Evolutionary conservation across 1,140 invertebrate genomes (phyloP).

Genomic region (Drosophila novamexicana): DNA sequence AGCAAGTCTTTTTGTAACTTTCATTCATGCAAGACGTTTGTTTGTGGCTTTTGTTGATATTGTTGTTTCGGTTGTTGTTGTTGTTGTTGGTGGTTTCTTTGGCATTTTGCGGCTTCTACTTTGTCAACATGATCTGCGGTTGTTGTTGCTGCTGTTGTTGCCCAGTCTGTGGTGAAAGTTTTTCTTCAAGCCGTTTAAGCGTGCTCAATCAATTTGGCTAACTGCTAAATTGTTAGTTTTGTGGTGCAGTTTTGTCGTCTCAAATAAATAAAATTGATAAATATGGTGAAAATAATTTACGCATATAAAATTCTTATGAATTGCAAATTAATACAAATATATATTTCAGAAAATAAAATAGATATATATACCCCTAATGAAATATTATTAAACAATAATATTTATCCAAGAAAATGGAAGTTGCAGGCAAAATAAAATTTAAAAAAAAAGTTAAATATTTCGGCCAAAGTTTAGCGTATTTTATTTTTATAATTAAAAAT

Average conservation of each 20-base stretch:
- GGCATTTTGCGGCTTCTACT: slow-evolving; percentile 62
- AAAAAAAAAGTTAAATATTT: too few species aligned
- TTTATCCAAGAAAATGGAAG: too few species aligned
- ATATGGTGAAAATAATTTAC: not conserved
- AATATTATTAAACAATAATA: not conserved
- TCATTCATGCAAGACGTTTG: slow-evolving; percentile 62
- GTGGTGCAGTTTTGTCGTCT: slow-evolving; percentile 3
- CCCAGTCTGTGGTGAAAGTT: slow-evolving; percentile 72
- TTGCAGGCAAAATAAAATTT: too few species aligned
- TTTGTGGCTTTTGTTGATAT: slow-evolving; percentile 34
- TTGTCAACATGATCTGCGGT: slow-evolving; percentile 47
- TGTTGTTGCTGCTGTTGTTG: slow-evolving; percentile 38
- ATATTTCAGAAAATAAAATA: not conserved
- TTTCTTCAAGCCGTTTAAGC: slow-evolving; percentile 60
- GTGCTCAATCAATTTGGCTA: slow-evolving; percentile 73
- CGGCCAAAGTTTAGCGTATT: too few species aligned
- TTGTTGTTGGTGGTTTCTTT: slow-evolving; percentile 47
- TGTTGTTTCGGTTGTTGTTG: not conserved
- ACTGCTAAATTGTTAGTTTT: slow-evolving; percentile 48
- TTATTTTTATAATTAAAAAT: not conserved
- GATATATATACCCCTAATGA: not conserved
- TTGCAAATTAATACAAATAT: too few species aligned
- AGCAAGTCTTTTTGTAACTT: slow-evolving; percentile 67
- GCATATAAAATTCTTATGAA: not conserved
- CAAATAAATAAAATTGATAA: slow-evolving; percentile 1